Percentiles rank a stretch among this genome's conserved stretches.
phyloP scores from a whole-genome alignment of 2,888 invertebrate species.

The Meta bourneti region DNA sequence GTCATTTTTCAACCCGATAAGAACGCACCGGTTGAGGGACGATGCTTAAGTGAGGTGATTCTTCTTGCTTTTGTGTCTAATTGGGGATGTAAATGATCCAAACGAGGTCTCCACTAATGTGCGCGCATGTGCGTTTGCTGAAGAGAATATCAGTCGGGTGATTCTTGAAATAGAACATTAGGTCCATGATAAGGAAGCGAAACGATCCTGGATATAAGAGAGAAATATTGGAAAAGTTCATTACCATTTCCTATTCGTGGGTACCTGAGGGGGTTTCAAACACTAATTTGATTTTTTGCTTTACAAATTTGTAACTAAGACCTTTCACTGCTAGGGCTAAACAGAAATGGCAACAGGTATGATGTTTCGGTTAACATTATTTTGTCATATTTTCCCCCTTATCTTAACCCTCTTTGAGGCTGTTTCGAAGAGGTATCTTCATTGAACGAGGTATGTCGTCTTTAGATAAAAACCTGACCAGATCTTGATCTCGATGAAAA shows the following conservation, averaged over 20 bases:
- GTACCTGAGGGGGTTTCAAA: too few species aligned
- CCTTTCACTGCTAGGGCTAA: too few species aligned
- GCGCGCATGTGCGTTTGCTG: neutral
- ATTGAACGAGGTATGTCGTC: too few species aligned
- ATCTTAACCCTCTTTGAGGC: too few species aligned
- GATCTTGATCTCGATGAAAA: too few species aligned
- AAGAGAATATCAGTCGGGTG: neutral
- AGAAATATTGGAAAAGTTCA: neutral
- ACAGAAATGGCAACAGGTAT: too few species aligned
- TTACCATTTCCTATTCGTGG: neutral
- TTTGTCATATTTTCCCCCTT: too few species aligned
- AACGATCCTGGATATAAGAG: neutral
- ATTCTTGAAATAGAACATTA: neutral
- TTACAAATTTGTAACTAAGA: too few species aligned
- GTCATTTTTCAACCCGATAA: slow-evolving; percentile 31
- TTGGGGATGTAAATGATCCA: neutral
- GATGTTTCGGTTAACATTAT: too few species aligned
- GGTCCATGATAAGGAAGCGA: neutral
- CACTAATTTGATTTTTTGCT: too few species aligned
- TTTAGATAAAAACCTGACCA: too few species aligned
- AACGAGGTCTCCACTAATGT: neutral
- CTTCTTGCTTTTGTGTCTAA: neutral
- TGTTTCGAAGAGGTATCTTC: too few species aligned
- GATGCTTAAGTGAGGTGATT: neutral
- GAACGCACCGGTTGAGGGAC: neutral